phyloP scores from a whole-genome alignment of 2,113 vertebrate genomes.

The Bucco capensis region DNA sequence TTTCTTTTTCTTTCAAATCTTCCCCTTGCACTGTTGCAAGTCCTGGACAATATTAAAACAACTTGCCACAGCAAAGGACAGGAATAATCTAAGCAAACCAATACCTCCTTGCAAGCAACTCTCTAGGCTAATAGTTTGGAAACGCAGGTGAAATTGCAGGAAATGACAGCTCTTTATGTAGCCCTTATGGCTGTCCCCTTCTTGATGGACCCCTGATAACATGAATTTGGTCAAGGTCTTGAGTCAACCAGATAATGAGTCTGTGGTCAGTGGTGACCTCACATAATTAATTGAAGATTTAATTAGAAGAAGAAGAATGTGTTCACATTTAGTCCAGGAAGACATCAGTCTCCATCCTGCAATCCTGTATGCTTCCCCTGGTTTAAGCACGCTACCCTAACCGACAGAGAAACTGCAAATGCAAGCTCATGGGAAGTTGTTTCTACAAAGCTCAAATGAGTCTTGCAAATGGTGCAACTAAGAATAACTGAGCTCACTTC shows the following conservation, averaged over 20 bases:
- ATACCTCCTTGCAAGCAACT: not conserved
- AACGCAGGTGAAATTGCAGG: not conserved
- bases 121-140: not conserved
- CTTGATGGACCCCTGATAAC: not conserved
- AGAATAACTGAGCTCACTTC: not conserved
- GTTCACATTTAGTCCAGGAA: not conserved
- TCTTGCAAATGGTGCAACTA: not conserved
- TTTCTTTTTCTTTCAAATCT: not conserved
- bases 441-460: not conserved
- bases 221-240: not conserved
- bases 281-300: not conserved
- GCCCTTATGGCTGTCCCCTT: not conserved
- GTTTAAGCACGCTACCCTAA: not conserved
- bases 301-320: not conserved
- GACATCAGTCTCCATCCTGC: not conserved
- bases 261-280: not conserved
- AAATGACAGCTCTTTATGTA: not conserved
- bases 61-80: not conserved
- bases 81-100: slow-evolving; percentile 2
- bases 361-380: not conserved
- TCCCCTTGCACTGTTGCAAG: not conserved
- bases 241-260: not conserved
- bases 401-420: not conserved
- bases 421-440: not conserved
- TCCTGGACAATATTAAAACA: not conserved